Percentiles rank a stretch among this genome's conserved stretches.
Evolutionary conservation across 2,797 vertebrate genomes (phyloP).

Genomic region (Schizothorax lantsangensis): DNA sequence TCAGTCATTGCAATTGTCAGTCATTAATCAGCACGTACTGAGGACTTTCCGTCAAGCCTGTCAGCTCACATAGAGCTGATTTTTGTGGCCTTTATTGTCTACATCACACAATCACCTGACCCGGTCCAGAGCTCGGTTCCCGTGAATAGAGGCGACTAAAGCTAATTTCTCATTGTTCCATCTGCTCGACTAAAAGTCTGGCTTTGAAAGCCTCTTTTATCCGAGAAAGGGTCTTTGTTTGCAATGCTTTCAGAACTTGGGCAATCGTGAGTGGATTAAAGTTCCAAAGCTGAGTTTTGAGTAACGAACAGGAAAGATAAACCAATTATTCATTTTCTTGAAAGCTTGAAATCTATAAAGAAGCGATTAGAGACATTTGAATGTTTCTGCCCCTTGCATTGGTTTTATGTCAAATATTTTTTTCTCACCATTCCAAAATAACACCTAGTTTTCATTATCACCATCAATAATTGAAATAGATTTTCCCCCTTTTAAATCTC

Average conservation of each 20-base stretch:
- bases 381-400: conserved; percentile 74
- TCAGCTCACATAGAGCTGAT: conserved; percentile 81
- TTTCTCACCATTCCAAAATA: conserved; percentile 71
- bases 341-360: conserved; percentile 75
- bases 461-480: conserved; percentile 79
- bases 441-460: conserved; percentile 81
- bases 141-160: conserved; percentile 36
- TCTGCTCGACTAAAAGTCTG: conserved; percentile 46
- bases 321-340: conserved; percentile 55
- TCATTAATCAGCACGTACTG: conserved; percentile 87
- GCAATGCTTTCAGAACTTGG: conserved; percentile 17
- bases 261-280: conserved; percentile 23
- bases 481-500: conserved; percentile 72
- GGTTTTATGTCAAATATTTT: conserved; percentile 77
- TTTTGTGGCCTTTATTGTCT: conserved; percentile 78
- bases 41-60: conserved; percentile 84
- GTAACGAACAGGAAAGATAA: conserved; percentile 57
- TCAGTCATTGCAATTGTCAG: conserved; percentile 76
- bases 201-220: conserved; percentile 35
- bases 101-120: conserved; percentile 83
- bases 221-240: conserved; percentile 44
- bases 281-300: conserved; percentile 51
- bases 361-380: conserved; percentile 71
- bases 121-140: conserved; percentile 77
- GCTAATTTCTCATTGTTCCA: conserved; percentile 54